Evolutionary conservation across 1,140 invertebrate genomes (phyloP), one percentile per base, ranked within the genome.

Genomic region (Drosophila oshimai): DNA sequence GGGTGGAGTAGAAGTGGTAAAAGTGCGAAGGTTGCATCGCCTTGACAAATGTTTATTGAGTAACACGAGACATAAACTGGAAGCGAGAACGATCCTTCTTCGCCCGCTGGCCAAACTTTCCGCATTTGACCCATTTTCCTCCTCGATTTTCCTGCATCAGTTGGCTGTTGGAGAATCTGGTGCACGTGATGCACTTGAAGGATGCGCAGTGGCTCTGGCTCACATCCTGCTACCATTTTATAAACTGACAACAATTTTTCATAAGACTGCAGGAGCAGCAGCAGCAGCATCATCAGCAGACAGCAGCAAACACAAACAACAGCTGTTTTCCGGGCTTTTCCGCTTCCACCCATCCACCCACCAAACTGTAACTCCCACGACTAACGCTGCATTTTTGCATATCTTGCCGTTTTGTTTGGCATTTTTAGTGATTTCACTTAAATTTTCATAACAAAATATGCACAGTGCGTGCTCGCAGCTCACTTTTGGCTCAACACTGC

Each of bases 361-460:
- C 17, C 10, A 28, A 29, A 6, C 34, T 17, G 29, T 20, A 22
- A 31, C 42, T 10, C 33, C 18, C 22, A 45, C 50, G 39, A 51
- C 42, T 41, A 42, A 44, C 41, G 28, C 42, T 79, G 69, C 61
- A 54, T 73, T 68, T 75, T 71, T 76, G 81, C 76, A 87, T 81
- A 67, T 73, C 64, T 74, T 31, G 58, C 73, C 61, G 81, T 86
- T 86, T 87, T 86, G 81, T 86, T 86, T 86, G 81, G 68, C 81
- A 86, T 86, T 86, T 84, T 86, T 73, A 81, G 81, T 86, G 81
- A 86, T 87, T 86, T 86, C 81, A 86, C 81, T 86, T 87, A 86
- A 86, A 86, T 86, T 86, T 86, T 86, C 81, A 86, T 86, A 86
- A 86, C 81, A 86, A 86, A 87, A 86, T 86, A 87, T 77, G 76